Evolutionary conservation across 2,113 vertebrate genomes (phyloP).

Genomic region (Vulpes lagopus): DNA sequence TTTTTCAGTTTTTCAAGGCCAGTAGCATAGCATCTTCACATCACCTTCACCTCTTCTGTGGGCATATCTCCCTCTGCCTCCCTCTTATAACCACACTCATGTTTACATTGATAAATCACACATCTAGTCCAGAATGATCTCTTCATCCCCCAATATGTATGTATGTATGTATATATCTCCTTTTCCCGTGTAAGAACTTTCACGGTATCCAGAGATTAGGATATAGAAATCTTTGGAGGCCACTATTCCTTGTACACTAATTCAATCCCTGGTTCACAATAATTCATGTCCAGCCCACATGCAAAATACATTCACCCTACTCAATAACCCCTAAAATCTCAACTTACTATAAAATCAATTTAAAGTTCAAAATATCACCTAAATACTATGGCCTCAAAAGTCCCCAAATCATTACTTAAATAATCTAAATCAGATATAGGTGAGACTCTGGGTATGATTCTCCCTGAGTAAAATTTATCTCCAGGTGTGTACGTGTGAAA

Average conservation of each 20-base stretch:
- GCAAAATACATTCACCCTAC: background rate
- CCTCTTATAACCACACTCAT: background rate
- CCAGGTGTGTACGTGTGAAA: background rate
- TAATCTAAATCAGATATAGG: background rate
- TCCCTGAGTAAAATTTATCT: background rate
- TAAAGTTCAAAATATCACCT: background rate
- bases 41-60: background rate
- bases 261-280: background rate
- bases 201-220: background rate
- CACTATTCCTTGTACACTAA: background rate
- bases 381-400: background rate
- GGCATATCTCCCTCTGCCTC: background rate
- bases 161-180: background rate
- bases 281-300: background rate
- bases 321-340: background rate
- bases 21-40: background rate
- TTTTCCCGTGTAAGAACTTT: background rate
- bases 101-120: background rate
- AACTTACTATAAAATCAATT: background rate
- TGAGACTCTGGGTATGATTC: background rate
- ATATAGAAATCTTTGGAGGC: background rate
- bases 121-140: background rate
- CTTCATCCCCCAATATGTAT: background rate
- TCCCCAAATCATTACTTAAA: background rate
- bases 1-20: background rate